A percentile compares a stretch with the other conserved stretches of the same genome.
Evolutionary conservation across 2,888 invertebrate species (phyloP).

Genomic region (Brachyptera putata): DNA sequence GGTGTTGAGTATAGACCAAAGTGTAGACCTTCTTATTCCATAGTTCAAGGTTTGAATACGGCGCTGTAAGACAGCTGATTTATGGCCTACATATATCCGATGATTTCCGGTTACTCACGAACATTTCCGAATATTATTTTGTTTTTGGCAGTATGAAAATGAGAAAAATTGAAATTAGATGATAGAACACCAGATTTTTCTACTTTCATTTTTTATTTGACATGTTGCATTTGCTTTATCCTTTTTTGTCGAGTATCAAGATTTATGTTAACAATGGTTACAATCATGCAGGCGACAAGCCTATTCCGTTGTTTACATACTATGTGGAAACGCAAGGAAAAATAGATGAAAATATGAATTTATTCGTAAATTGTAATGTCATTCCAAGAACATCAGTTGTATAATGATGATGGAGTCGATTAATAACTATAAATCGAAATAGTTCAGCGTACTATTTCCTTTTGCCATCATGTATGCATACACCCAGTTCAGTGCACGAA

Average conservation of each 20-base stretch:
- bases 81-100: not conserved
- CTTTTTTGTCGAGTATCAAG: too few species aligned
- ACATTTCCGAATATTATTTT: constrained; percentile 7
- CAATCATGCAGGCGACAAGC: not conserved
- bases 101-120: not conserved
- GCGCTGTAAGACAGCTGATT: constrained; percentile 6
- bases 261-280: constrained; percentile 17
- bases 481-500: constrained; percentile 24
- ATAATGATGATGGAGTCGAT: too few species aligned
- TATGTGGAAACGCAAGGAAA: too few species aligned
- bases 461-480: constrained; percentile 14
- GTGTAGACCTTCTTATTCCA: too few species aligned
- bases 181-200: too few species aligned
- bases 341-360: too few species aligned
- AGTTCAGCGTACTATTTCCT: constrained; percentile 29
- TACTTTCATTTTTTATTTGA: not conserved
- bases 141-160: not conserved
- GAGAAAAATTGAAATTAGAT: not conserved
- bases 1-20: too few species aligned
- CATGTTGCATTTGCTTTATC: too few species aligned
- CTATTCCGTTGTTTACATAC: constrained; percentile 11
- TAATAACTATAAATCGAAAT: too few species aligned
- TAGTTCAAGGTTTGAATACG: not conserved
- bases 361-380: too few species aligned
- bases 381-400: too few species aligned